A percentile compares a stretch with the other conserved stretches of the same genome.
These are phyloP conservation scores for Butorides virescens DNA, from an alignment of 2,113 vertebrate genomes.

Conservation along the genomic window DNA sequence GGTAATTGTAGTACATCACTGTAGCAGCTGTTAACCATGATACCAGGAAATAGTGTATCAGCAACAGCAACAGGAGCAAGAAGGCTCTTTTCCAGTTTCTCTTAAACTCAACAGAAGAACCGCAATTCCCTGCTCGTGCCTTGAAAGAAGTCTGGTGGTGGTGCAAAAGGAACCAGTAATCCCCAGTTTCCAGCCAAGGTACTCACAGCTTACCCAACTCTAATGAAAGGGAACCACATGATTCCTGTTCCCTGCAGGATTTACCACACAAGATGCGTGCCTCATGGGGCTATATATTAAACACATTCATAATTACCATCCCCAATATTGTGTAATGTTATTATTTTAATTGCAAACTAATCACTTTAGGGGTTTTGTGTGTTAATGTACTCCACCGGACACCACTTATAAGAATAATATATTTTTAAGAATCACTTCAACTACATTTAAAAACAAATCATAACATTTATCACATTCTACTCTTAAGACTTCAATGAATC, in stretches of 20 bases:
- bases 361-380: not conserved
- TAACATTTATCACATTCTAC: not conserved
- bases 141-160: not conserved
- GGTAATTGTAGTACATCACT: not conserved
- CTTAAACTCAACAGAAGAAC: not conserved
- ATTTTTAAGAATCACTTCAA: not conserved
- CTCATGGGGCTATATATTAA: not conserved
- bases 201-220: not conserved
- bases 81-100: not conserved
- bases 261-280: not conserved
- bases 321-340: not conserved
- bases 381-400: not conserved
- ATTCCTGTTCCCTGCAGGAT: not conserved
- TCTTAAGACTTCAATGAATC: not conserved
- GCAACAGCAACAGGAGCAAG: not conserved
- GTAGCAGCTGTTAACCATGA: not conserved
- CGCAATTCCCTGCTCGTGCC: not conserved
- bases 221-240: not conserved
- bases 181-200: not conserved
- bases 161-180: not conserved
- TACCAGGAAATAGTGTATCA: not conserved
- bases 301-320: not conserved
- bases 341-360: constrained; percentile 18
- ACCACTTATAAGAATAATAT: not conserved
- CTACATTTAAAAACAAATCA: not conserved